Evolutionary conservation across 1,140 invertebrate species (phyloP).

Genomic region (Ceratitis capitata): DNA sequence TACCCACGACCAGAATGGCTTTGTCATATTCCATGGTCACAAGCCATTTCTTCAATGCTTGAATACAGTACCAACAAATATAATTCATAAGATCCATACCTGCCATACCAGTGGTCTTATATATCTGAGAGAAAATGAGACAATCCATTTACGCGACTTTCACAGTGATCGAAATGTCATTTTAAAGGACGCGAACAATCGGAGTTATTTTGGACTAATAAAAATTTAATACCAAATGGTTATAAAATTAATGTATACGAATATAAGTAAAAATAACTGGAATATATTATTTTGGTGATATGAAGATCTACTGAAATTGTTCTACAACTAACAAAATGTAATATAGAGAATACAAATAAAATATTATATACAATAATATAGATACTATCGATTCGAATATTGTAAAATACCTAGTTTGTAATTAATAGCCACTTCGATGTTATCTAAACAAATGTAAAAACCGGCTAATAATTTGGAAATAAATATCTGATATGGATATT

Average conservation of each 20-base stretch:
- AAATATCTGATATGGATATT: no score
- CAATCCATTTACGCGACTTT: conserved; percentile 74
- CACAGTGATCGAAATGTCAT: conserved; percentile 74
- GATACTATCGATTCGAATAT: no score
- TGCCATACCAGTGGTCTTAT: conserved; percentile 79
- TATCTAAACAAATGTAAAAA: no score
- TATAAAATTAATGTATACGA: neutral
- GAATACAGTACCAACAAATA: conserved; percentile 70
- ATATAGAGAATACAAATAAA: no score
- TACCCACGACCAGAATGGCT: conserved; percentile 73
- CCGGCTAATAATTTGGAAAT: no score
- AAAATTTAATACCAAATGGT: conserved; percentile 64
- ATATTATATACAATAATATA: no score
- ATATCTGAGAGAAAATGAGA: conserved; percentile 72
- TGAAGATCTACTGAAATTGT: no score
- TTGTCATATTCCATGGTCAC: conserved; percentile 69
- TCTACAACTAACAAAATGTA: no score
- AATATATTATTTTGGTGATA: no score
- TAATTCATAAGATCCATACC: conserved; percentile 70
- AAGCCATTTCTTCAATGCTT: conserved; percentile 66
- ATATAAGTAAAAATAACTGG: neutral
- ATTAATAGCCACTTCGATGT: no score
- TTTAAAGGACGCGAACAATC: conserved; percentile 72
- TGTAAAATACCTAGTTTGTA: no score
- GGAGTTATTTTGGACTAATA: conserved; percentile 82